phyloP scores from a whole-genome alignment of 1,140 invertebrate species.

The Teleopsis dalmanni region DNA sequence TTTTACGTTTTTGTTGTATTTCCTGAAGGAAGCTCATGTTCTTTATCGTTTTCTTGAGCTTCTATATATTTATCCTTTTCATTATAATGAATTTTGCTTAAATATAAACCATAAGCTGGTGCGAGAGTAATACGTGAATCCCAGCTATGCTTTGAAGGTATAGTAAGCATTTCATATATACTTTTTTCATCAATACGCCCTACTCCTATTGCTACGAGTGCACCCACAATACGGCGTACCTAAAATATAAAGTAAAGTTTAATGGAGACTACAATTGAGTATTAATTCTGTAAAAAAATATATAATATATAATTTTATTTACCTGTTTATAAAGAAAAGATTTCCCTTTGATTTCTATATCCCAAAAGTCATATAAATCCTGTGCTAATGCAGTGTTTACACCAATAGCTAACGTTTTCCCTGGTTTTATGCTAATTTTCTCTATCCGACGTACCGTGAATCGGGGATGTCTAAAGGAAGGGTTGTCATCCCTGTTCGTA shows the following conservation, averaged over 20 bases:
- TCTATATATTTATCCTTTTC: conserved; percentile 45
- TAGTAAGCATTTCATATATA: conserved; percentile 62
- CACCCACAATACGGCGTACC: conserved; percentile 65
- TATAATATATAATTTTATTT: conserved; percentile 10
- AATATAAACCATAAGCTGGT: conserved; percentile 60
- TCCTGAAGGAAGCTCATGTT: conserved; percentile 60
- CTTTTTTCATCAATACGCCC: conserved; percentile 53
- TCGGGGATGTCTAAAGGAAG: conserved; percentile 42
- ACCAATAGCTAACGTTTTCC: conserved; percentile 42
- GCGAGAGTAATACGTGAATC: conserved; percentile 44
- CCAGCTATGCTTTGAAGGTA: conserved; percentile 65
- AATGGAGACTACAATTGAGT: too few species aligned
- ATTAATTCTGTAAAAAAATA: background rate
- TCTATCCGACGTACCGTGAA: conserved; percentile 45
- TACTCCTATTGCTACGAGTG: conserved; percentile 52
- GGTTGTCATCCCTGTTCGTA: conserved; percentile 40
- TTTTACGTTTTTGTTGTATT: conserved; percentile 49
- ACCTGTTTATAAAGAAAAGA: conserved; percentile 72
- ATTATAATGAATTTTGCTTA: conserved; percentile 60
- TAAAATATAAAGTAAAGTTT: conserved; percentile 37
- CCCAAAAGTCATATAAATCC: conserved; percentile 54
- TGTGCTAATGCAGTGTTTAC: conserved; percentile 34
- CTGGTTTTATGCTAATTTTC: conserved; percentile 47
- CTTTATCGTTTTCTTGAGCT: background rate
- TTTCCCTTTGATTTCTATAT: conserved; percentile 53